These are phyloP conservation scores for Chirona hameri DNA, from an alignment of 2,888 invertebrate genomes.

Conservation along the genomic window DNA sequence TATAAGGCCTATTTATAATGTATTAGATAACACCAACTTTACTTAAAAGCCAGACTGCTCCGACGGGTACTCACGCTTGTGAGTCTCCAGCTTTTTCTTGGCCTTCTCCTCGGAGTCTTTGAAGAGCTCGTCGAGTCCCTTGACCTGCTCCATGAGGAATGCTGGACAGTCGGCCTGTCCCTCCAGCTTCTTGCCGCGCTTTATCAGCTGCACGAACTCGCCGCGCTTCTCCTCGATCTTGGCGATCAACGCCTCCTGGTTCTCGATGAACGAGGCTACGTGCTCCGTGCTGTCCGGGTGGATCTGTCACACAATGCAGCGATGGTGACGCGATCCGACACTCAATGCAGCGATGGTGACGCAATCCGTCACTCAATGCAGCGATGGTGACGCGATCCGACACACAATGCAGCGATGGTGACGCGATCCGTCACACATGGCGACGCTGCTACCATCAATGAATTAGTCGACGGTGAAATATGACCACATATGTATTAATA, in stretches of 20 bases:
- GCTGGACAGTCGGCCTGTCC: neutral
- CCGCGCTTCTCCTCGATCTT: conserved; percentile 30
- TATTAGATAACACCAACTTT: too few relatives aligned
- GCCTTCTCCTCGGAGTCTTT: conserved; percentile 13
- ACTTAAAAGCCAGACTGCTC: too few relatives aligned
- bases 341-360: too few relatives aligned
- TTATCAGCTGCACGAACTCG: conserved; percentile 13
- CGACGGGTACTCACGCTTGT: neutral
- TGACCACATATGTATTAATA: too few relatives aligned
- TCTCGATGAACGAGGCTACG: conserved; percentile 23
- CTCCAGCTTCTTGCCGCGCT: conserved; percentile 9
- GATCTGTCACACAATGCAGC: neutral
- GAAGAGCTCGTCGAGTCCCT: neutral
- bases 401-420: too few relatives aligned
- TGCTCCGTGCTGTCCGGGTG: conserved; percentile 29
- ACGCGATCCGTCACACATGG: too few relatives aligned
- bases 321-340: too few relatives aligned
- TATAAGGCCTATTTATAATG: too few relatives aligned
- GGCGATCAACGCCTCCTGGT: conserved; percentile 12
- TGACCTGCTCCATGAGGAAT: conserved; percentile 28
- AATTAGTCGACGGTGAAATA: too few relatives aligned
- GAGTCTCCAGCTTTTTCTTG: conserved; percentile 5
- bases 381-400: too few relatives aligned
- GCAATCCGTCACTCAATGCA: too few relatives aligned
- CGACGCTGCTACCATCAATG: too few relatives aligned